These are phyloP conservation scores for crab-eating macaque (Macaca fascicularis) DNA, from an alignment of 2,113 vertebrate species.

Conservation along the genomic window DNA sequence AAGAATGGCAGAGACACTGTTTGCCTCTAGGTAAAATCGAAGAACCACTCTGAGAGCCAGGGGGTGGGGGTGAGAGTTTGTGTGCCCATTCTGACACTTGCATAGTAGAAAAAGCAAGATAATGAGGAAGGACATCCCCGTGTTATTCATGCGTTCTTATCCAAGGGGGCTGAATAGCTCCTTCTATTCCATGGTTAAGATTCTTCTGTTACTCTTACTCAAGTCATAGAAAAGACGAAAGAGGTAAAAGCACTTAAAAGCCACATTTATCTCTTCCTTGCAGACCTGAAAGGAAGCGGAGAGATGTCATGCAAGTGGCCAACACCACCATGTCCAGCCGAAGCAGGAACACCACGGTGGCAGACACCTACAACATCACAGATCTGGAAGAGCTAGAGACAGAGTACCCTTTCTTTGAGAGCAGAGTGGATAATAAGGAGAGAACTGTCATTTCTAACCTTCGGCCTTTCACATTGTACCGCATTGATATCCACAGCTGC, in stretches of 20 bases:
- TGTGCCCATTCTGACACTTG: background rate
- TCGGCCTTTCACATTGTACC: constrained; percentile 95
- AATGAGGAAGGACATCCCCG: background rate
- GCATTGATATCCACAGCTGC: constrained; percentile 97
- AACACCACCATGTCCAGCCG: constrained; percentile 87
- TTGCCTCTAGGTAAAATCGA: background rate
- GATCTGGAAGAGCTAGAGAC: constrained; percentile 85
- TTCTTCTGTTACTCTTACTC: background rate
- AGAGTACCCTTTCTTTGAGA: constrained; percentile 92
- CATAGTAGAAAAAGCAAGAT: background rate
- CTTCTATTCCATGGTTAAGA: background rate
- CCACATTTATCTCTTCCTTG: background rate
- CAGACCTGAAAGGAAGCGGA: constrained; percentile 91
- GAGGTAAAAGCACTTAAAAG: background rate
- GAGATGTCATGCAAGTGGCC: constrained; percentile 89
- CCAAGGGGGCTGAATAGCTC: background rate
- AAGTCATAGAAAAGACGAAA: background rate
- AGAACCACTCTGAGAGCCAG: background rate
- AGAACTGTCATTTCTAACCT: constrained; percentile 91
- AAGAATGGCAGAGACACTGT: background rate
- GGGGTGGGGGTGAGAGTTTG: background rate
- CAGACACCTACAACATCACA: constrained; percentile 86
- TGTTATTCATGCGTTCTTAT: background rate
- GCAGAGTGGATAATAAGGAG: constrained; percentile 90
- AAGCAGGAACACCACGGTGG: constrained; percentile 81